These are phyloP conservation scores for Leptinotarsa juncta DNA, from an alignment of 2,888 invertebrate species.

Conservation along the genomic window DNA sequence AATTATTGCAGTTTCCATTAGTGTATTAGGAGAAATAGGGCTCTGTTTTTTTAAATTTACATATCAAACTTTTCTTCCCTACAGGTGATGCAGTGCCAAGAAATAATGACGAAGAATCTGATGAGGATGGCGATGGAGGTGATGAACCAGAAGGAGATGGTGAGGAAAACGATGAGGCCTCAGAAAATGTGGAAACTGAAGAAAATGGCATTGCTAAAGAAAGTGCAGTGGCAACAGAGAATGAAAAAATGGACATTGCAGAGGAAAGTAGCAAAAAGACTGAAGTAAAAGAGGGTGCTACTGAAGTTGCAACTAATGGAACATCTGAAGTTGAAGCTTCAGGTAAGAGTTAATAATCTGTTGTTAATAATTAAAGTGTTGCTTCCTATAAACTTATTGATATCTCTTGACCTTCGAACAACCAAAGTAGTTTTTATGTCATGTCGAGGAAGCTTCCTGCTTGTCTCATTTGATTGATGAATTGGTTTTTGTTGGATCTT, in stretches of 20 bases:
- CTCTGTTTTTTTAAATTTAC: background rate
- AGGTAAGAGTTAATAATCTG: conserved; percentile 11
- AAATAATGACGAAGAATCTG: conserved; percentile 67
- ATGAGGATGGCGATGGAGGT: conserved; percentile 59
- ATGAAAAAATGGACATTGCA: conserved; percentile 43
- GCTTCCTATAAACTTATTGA: background rate
- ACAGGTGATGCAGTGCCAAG: conserved; percentile 76
- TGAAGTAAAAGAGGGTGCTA: conserved; percentile 57
- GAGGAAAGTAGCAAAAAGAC: conserved; percentile 51
- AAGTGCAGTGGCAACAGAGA: conserved; percentile 61
- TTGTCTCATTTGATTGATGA: background rate
- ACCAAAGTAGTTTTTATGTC: background rate
- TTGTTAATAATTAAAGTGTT: too few species aligned
- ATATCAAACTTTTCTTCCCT: background rate
- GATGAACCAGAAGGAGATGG: conserved; percentile 46
- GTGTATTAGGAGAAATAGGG: conserved; percentile 2
- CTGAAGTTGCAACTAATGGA: conserved; percentile 30
- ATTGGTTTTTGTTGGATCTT: background rate
- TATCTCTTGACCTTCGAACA: conserved; percentile 4
- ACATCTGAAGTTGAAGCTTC: conserved; percentile 26
- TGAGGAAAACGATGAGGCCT: conserved; percentile 44
- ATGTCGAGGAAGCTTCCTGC: background rate
- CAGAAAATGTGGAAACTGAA: conserved; percentile 40
- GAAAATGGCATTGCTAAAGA: conserved; percentile 47
- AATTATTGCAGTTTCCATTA: background rate